Conservation (phyloP, 2,797 vertebrate genomes). For the Lophius americanus region DNA sequence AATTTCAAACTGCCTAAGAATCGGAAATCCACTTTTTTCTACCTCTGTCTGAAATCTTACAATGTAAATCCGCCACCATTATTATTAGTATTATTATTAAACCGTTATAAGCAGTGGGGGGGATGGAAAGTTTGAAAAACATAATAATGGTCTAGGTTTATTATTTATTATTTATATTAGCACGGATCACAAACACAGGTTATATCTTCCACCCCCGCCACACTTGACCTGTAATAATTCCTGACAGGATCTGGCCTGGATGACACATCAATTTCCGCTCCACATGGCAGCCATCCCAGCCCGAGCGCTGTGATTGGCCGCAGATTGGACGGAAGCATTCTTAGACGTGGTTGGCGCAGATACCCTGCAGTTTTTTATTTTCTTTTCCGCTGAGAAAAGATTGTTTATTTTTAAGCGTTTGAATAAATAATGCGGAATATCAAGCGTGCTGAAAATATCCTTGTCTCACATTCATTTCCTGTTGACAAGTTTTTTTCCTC, state of each 20-base stretch:
- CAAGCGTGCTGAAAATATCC: slow-evolving; percentile 49
- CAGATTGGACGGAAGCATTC: slow-evolving; percentile 39
- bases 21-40: not conserved
- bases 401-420: slow-evolving; percentile 45
- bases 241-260: slow-evolving; percentile 30
- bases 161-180: too few relatives aligned
- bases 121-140: slow-evolving; percentile 8
- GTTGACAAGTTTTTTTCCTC: slow-evolving; percentile 44
- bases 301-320: slow-evolving; percentile 55
- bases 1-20: not conserved
- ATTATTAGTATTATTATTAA: not conserved
- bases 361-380: slow-evolving; percentile 53
- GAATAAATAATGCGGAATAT: slow-evolving; percentile 50
- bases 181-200: slow-evolving; percentile 22
- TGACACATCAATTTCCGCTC: slow-evolving; percentile 61
- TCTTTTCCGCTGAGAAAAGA: slow-evolving; percentile 33
- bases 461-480: slow-evolving; percentile 52
- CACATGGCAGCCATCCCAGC: slow-evolving; percentile 37
- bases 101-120: not conserved
- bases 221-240: slow-evolving; percentile 31
- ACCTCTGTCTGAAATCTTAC: not conserved
- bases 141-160: not conserved
- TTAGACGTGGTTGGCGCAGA: slow-evolving; percentile 41
- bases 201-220: slow-evolving; percentile 55
- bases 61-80: too few relatives aligned